Conservation (phyloP, 2,797 vertebrate species). For the Podarcis siculus region DNA sequence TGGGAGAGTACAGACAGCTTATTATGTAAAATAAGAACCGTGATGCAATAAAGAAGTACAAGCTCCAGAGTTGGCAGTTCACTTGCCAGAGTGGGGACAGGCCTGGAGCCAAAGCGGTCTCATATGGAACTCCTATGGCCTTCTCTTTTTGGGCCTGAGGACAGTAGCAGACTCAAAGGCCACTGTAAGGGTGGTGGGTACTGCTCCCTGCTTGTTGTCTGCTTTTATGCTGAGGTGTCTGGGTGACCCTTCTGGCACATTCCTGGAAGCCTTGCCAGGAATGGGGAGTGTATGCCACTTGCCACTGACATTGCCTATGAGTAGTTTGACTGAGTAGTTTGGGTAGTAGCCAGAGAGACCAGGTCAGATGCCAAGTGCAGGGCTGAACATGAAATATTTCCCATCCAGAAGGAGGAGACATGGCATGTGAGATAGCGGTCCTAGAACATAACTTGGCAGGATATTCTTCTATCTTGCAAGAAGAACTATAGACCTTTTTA, state of each 20-base stretch:
- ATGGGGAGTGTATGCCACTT: not conserved
- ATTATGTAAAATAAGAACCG: not conserved
- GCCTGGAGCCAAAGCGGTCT: not conserved
- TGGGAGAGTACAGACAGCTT: not conserved
- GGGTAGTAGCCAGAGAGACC: not conserved
- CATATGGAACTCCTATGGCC: not conserved
- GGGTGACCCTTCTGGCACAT: not conserved
- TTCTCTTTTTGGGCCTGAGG: not conserved
- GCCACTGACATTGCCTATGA: not conserved
- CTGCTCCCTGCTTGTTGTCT: not conserved
- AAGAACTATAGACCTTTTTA: not conserved
- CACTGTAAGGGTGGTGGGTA: not conserved
- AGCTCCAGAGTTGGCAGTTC: not conserved
- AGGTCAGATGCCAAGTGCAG: not conserved
- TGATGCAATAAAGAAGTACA: not conserved
- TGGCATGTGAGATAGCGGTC: not conserved
- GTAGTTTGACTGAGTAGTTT: conserved; percentile 8
- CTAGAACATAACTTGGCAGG: not conserved
- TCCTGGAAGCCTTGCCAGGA: not conserved
- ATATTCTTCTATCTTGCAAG: not conserved
- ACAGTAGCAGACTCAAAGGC: not conserved
- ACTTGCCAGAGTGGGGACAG: not conserved
- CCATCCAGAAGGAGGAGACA: not conserved
- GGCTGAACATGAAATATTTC: conserved; percentile 4
- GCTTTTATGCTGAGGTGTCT: not conserved